A percentile compares a stretch with the other conserved stretches of the same genome.
Evolutionary conservation across 1,140 invertebrate genomes (phyloP).

Genomic region (Drosophila busckii): DNA sequence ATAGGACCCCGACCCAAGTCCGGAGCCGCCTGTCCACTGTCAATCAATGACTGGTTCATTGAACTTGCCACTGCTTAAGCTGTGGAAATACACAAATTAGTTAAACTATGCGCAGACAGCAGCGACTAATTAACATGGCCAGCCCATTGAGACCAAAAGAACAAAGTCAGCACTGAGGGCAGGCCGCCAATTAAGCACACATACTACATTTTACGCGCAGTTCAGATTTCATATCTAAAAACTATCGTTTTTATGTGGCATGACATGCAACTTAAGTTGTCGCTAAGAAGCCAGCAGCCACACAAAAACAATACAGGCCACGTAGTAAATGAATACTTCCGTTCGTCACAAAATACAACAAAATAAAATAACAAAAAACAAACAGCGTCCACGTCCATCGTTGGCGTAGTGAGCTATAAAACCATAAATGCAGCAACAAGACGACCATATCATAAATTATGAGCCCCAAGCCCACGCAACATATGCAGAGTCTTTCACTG

Average conservation of each 20-base stretch:
- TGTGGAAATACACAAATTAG: slow-evolving; percentile 66
- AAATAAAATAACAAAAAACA: no score
- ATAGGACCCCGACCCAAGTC: no score
- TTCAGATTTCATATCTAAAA: slow-evolving; percentile 33
- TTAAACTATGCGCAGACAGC: slow-evolving; percentile 48
- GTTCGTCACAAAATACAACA: no score
- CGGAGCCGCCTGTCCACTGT: slow-evolving; percentile 62
- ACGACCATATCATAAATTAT: slow-evolving; percentile 66
- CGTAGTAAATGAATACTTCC: slow-evolving; percentile 71
- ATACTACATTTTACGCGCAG: slow-evolving; percentile 10
- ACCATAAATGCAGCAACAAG: slow-evolving; percentile 71
- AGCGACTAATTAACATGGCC: slow-evolving; percentile 60
- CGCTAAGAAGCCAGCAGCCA: background rate
- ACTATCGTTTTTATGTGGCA: slow-evolving; percentile 19
- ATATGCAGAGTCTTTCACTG: background rate
- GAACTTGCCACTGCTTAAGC: slow-evolving; percentile 43
- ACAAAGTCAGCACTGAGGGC: background rate
- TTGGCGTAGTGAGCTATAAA: slow-evolving; percentile 67
- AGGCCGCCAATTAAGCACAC: slow-evolving; percentile 19
- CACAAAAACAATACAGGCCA: slow-evolving; percentile 39
- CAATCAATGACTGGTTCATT: slow-evolving; percentile 66
- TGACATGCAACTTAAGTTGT: slow-evolving; percentile 15
- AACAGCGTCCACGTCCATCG: slow-evolving; percentile 25
- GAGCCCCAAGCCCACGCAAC: slow-evolving; percentile 56
- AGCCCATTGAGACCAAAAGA: slow-evolving; percentile 12